These are phyloP conservation scores for Mesoclemmys tuberculata DNA, from an alignment of 2,113 vertebrate genomes.

Conservation along the genomic window DNA sequence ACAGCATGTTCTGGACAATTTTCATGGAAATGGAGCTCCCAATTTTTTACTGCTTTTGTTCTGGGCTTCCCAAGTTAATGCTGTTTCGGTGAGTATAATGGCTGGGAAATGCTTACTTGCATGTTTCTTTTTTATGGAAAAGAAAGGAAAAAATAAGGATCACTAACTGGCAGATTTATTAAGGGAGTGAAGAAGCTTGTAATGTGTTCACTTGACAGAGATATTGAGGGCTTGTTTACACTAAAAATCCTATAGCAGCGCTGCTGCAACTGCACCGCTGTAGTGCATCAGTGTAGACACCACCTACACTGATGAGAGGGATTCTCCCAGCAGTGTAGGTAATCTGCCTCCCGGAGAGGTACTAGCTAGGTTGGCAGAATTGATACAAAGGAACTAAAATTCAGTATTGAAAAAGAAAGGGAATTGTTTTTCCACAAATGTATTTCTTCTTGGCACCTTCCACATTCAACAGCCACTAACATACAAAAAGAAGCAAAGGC, in stretches of 20 bases:
- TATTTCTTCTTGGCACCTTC: background rate
- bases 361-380: background rate
- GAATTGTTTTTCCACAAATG: background rate
- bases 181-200: background rate
- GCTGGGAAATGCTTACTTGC: background rate
- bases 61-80: conserved; percentile 80
- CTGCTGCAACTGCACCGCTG: background rate
- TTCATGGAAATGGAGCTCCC: conserved; percentile 30
- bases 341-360: background rate
- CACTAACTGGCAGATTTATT: background rate
- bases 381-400: background rate
- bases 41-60: conserved; percentile 74
- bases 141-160: background rate
- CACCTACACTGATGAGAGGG: too few species aligned
- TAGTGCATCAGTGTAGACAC: background rate
- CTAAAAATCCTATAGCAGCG: background rate
- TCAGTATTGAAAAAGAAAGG: background rate
- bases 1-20: conserved; percentile 56
- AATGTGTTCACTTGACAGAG: background rate
- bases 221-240: background rate
- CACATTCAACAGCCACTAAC: background rate
- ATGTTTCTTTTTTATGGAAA: background rate
- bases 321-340: background rate
- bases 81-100: conserved; percentile 72
- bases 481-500: background rate